Conservation (phyloP, 1,140 invertebrate species). For the Chymomyza costata region DNA sequence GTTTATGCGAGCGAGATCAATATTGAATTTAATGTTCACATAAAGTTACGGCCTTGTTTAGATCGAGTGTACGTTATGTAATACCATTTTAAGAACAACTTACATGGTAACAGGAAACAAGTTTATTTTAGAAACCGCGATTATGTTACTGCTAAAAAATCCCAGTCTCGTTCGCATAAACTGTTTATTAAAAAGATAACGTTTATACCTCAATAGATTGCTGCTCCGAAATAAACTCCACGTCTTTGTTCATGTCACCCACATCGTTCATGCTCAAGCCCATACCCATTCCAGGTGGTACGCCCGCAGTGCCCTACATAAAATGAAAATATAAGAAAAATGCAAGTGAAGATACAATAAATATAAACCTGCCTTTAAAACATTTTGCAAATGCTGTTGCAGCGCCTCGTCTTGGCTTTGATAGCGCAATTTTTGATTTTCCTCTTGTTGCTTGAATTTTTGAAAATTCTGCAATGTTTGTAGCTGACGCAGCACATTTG, state of each 20-base stretch:
- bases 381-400: conserved; percentile 83
- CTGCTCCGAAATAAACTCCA: conserved; percentile 76
- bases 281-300: conserved; percentile 38
- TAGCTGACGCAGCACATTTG: conserved; percentile 82
- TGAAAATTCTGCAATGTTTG: conserved; percentile 76
- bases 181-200: neutral
- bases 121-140: no score
- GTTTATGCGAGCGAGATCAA: no score
- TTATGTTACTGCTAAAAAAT: no score
- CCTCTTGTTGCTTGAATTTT: conserved; percentile 81
- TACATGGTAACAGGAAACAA: no score
- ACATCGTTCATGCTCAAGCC: conserved; percentile 35
- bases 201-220: conserved; percentile 75
- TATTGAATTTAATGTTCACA: no score
- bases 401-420: conserved; percentile 88
- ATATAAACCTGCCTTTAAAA: conserved; percentile 48
- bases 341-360: neutral
- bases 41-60: no score
- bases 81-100: no score
- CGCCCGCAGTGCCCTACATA: conserved; percentile 43
- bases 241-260: conserved; percentile 72
- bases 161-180: no score
- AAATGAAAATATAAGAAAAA: neutral
- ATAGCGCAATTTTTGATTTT: conserved; percentile 82
- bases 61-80: no score